Conservation (phyloP, 2,113 vertebrate genomes). For the Otis tarda region DNA sequence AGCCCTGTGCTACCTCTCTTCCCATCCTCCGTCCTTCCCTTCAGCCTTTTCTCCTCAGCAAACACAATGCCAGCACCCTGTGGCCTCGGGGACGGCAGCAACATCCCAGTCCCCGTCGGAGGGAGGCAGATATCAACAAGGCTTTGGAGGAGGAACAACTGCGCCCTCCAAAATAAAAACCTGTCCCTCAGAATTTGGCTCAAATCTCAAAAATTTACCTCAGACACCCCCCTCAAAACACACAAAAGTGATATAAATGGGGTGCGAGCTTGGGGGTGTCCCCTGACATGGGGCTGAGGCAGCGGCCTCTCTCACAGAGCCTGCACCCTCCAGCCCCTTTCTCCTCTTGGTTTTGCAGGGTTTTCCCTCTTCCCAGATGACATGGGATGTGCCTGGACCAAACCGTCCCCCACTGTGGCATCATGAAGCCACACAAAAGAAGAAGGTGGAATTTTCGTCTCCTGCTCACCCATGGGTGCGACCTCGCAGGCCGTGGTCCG, state of each 20-base stretch:
- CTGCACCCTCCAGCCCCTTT: accelerated
- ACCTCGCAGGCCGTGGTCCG: background rate
- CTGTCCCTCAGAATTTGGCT: background rate
- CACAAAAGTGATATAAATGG: accelerated
- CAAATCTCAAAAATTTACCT: no score
- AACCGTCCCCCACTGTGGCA: accelerated
- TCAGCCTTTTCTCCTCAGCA: background rate
- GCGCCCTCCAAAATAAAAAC: no score
- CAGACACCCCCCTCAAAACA: background rate
- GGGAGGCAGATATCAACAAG: no score
- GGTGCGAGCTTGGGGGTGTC: background rate
- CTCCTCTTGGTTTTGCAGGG: background rate
- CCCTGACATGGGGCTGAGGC: background rate
- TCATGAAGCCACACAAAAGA: accelerated
- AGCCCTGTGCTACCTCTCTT: background rate
- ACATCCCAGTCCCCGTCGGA: accelerated
- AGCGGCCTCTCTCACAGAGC: background rate
- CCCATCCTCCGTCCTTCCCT: background rate
- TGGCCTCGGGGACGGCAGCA: accelerated
- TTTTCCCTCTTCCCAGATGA: background rate
- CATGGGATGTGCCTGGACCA: no score
- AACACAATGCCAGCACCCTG: background rate
- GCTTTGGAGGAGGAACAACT: background rate
- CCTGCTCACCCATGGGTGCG: accelerated
- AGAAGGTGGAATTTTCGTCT: background rate